Base-by-base conservation (phyloP, 2,888 invertebrate genomes). In the Pristionchus mayeri region DNA sequence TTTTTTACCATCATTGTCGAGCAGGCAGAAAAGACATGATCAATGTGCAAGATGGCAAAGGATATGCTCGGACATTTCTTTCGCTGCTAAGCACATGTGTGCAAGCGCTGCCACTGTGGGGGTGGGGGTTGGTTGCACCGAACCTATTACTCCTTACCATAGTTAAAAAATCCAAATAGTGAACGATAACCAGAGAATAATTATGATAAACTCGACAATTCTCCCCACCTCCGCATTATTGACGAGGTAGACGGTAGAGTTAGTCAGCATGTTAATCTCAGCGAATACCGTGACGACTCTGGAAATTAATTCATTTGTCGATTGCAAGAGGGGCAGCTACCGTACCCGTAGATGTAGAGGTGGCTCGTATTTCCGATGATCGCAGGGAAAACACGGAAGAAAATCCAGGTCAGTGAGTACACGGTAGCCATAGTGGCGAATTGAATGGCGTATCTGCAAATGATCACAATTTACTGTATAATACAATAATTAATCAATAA, bases 381-480 rank as follows among this genome's bases (percentile, higher is more conserved):
- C 21, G 86, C 40, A 3, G 89, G 89, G 40, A 87, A 88, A 0
- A 87, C 76, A 13, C 89, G 86, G 85, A 89, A 89, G 44, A 85
- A 86, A 24, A 88, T 86, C 89, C 89, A 89, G 2, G 86, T 81
- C 37, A 88, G 86, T 6, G 87, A 86, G 85, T 89, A 89, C 71
- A 89, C 87, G 30, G 87, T 81, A 27, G 87, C 87, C 84, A 89
- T 88, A 37, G 87, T 84, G 82, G 86, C 86, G 82, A 89, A 89
- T 50, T 89, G 89, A 44, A 88, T 86, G 16, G 88, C 88, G 48
- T 88, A 87, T 34, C 89, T 89, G 83, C 44, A 44, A 44, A 13
- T 9, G 44, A 9, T 9, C 44, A 13, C 44, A 44, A 44, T 44
- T 44, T 44, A 44, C 44, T 6, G 7, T 44, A 6, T 44, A 44